Evolutionary conservation across 1,140 invertebrate genomes (phyloP).

Genomic region (Rhopalosiphum maidis): DNA sequence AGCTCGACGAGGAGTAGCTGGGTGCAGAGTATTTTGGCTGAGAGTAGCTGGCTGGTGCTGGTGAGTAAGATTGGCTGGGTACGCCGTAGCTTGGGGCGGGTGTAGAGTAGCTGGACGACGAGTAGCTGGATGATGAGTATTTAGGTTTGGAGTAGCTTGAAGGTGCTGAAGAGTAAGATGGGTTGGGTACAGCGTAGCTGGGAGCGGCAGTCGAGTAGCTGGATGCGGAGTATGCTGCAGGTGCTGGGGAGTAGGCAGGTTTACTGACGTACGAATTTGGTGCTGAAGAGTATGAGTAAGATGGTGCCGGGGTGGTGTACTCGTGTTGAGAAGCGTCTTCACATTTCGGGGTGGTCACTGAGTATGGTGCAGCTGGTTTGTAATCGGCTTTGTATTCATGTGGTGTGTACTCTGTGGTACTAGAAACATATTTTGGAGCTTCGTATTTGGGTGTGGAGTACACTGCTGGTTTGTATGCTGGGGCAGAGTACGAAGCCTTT

Average conservation of each 20-base stretch:
- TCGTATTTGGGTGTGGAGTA: constrained; percentile 43
- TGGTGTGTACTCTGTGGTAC: constrained; percentile 31
- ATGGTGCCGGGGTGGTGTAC: constrained; percentile 27
- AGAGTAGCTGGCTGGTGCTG: constrained; percentile 17
- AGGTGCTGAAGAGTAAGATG: background rate
- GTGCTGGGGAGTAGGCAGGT: constrained; percentile 22
- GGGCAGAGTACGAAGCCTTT: background rate
- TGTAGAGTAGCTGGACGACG: constrained; percentile 25
- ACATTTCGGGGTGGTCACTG: constrained; percentile 50
- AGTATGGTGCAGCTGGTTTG: constrained; percentile 34
- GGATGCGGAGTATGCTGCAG: background rate
- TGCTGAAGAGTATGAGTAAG: constrained; percentile 12
- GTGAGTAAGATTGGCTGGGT: background rate
- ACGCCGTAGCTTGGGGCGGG: constrained; percentile 37
- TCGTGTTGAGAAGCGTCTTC: constrained; percentile 32
- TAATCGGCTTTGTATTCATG: constrained; percentile 43
- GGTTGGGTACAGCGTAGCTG: constrained; percentile 28
- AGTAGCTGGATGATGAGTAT: constrained; percentile 37
- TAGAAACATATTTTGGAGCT: constrained; percentile 11
- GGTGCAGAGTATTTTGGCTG: constrained; percentile 29
- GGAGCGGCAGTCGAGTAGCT: constrained; percentile 39
- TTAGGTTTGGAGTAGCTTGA: constrained; percentile 40
- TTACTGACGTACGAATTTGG: background rate
- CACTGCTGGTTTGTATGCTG: constrained; percentile 25
- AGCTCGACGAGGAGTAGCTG: constrained; percentile 17